Conservation (phyloP, 1,140 invertebrate species). For the Akabosia matsudoensis region DNA sequence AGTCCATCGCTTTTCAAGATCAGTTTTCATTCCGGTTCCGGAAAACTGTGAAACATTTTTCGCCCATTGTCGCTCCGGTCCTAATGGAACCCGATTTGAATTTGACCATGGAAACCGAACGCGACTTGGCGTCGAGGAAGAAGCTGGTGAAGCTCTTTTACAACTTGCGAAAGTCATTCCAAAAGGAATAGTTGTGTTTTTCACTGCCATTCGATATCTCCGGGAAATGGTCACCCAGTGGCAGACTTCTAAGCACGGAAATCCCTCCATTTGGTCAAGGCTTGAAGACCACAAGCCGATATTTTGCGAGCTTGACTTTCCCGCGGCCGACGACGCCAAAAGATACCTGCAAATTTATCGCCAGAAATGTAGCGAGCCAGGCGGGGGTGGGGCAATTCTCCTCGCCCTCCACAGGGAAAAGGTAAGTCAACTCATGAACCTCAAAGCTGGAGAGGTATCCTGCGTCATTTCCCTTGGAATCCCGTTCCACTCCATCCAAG, state of each 20-base stretch:
- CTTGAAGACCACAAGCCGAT: background rate
- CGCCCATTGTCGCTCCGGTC: background rate
- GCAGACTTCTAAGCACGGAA: background rate
- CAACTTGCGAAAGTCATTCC: background rate
- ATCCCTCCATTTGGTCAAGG: background rate
- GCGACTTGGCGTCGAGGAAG: background rate
- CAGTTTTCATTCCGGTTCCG: background rate
- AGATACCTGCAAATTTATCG: background rate
- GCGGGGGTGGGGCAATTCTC: background rate
- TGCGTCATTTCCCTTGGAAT: background rate
- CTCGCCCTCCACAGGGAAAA: background rate
- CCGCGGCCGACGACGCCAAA: background rate
- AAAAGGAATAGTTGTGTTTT: background rate
- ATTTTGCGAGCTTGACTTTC: background rate
- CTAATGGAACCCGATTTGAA: background rate
- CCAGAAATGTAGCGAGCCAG: background rate
- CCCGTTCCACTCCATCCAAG: background rate
- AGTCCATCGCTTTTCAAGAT: background rate
- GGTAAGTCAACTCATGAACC: background rate
- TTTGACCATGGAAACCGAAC: background rate
- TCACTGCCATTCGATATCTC: background rate
- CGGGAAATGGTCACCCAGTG: background rate
- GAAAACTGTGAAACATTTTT: background rate
- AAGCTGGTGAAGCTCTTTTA: background rate
- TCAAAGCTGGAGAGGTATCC: background rate